phyloP scores from a whole-genome alignment of 1,140 invertebrate genomes.

The Plodia interpunctella region DNA sequence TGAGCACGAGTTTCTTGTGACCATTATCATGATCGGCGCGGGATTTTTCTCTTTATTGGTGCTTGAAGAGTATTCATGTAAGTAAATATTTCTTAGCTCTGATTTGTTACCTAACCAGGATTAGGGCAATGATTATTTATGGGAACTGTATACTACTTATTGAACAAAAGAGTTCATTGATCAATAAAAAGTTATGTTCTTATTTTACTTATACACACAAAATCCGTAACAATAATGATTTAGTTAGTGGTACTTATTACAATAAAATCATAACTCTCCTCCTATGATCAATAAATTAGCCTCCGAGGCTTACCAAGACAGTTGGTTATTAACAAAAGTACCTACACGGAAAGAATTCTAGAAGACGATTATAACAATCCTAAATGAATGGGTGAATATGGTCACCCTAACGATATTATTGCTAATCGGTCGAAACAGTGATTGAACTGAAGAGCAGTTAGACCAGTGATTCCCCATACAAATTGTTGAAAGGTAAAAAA shows the following conservation, averaged over 20 bases:
- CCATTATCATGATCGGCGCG: neutral
- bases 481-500: neutral
- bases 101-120: neutral
- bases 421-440: neutral
- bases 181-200: no score
- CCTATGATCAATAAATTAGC: no score
- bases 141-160: no score
- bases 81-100: neutral
- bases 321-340: no score
- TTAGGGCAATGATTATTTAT: no score
- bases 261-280: no score
- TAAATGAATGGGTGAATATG: neutral
- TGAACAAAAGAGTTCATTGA: no score
- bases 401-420: neutral
- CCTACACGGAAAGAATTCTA: no score
- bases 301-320: no score
- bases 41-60: neutral
- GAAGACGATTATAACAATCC: neutral
- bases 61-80: neutral
- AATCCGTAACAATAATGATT: no score
- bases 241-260: no score
- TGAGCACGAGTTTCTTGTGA: slow-evolving; percentile 25
- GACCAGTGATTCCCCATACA: neutral
- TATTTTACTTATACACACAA: no score
- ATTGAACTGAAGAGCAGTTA: neutral